Percentiles rank a stretch among this genome's conserved stretches.
These are phyloP conservation scores for Drosophila aff. DNA, from an alignment of 1,140 invertebrate species.

Conservation along the genomic window DNA sequence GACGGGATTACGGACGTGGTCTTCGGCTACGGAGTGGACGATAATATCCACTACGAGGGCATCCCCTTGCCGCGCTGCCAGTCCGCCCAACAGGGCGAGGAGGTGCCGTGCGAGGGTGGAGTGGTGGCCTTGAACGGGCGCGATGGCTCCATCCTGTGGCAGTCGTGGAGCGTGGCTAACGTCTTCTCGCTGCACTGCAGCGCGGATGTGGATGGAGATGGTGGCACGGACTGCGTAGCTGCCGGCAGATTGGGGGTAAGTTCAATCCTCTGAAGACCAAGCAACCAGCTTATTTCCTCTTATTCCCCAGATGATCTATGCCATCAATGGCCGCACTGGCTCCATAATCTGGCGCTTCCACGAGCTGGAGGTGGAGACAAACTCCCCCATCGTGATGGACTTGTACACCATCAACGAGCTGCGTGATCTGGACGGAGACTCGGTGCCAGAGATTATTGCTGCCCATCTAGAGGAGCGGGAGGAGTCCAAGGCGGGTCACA, in stretches of 20 bases:
- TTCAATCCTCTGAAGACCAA: not conserved
- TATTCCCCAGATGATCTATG: constrained; percentile 87
- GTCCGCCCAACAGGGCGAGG: constrained; percentile 70
- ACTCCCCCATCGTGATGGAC: constrained; percentile 85
- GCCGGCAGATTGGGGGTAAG: constrained; percentile 90
- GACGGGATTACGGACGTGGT: constrained; percentile 92
- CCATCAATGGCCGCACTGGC: constrained; percentile 90
- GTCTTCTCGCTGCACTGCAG: constrained; percentile 92
- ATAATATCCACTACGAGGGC: constrained; percentile 81
- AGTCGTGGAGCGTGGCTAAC: constrained; percentile 90
- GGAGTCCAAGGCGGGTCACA: constrained; percentile 86
- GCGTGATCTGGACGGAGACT: constrained; percentile 90
- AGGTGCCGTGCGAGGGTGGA: constrained; percentile 90
- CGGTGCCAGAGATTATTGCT: constrained; percentile 89
- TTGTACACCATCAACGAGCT: constrained; percentile 90
- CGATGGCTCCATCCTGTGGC: constrained; percentile 91
- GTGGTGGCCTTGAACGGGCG: constrained; percentile 91
- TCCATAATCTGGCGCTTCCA: constrained; percentile 89
- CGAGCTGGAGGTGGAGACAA: constrained; percentile 81
- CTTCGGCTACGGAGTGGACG: constrained; percentile 91
- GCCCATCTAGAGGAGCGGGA: constrained; percentile 88
- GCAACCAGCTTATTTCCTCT: not conserved
- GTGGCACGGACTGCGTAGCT: constrained; percentile 90
- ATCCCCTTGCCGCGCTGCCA: constrained; percentile 77
- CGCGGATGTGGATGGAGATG: constrained; percentile 90